phyloP scores from a whole-genome alignment of 2,797 vertebrate genomes.

The Melopsittacus undulatus region DNA sequence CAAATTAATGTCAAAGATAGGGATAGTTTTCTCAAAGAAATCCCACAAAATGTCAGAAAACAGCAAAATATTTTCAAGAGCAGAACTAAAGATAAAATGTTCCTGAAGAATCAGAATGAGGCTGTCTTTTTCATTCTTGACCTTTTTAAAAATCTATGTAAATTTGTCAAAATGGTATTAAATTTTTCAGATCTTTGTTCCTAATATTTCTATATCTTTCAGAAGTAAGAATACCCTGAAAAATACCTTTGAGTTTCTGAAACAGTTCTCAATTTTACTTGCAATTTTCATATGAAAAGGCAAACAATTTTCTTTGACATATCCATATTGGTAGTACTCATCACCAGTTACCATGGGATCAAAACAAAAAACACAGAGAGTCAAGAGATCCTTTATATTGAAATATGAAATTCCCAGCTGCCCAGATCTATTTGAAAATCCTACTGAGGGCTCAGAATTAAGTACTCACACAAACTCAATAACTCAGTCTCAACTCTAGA shows the following conservation, averaged over 20 bases:
- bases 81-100: background rate
- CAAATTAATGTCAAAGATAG: background rate
- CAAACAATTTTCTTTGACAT: background rate
- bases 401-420: background rate
- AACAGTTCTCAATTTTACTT: background rate
- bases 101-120: background rate
- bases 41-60: background rate
- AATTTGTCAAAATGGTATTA: background rate
- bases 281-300: background rate
- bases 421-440: background rate
- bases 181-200: background rate
- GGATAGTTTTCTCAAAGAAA: background rate
- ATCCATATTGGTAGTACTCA: background rate
- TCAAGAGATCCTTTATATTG: background rate
- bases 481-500: background rate
- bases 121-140: background rate
- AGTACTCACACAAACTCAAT: background rate
- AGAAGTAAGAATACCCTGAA: background rate
- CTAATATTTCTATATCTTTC: background rate
- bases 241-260: background rate
- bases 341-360: background rate
- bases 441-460: background rate
- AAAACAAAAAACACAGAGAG: background rate
- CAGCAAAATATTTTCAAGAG: background rate
- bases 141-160: background rate